Conservation (phyloP, 2,113 vertebrate species). For the Saguinus midas region DNA sequence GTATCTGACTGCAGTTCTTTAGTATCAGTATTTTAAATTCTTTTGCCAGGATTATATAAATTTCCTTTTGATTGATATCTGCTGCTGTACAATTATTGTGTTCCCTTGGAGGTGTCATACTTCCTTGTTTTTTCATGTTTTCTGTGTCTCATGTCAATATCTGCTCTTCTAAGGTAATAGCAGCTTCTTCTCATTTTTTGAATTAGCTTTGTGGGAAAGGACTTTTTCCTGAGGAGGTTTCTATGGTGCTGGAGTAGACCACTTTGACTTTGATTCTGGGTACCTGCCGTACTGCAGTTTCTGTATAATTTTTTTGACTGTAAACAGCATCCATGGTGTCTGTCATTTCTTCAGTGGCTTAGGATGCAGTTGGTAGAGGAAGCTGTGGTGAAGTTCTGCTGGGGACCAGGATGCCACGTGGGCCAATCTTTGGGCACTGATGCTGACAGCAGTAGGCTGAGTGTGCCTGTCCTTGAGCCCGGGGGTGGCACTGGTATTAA, state of each 20-base stretch:
- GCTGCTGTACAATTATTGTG: neutral
- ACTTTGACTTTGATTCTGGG: neutral
- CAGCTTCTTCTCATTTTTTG: neutral
- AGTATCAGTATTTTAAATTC: neutral
- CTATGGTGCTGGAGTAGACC: neutral
- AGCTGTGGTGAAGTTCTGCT: neutral
- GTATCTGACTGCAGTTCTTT: neutral
- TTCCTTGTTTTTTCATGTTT: neutral
- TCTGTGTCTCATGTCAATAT: neutral
- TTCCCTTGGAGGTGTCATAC: neutral
- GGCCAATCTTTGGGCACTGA: neutral
- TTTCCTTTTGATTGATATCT: neutral
- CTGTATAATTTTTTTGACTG: neutral
- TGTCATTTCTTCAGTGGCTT: neutral
- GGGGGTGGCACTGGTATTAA: neutral
- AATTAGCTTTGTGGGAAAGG: neutral
- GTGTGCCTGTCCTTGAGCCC: neutral
- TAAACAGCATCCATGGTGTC: neutral
- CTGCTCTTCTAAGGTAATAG: neutral
- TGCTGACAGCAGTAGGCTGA: neutral
- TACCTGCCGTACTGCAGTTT: neutral
- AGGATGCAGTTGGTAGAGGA: neutral
- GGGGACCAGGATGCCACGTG: neutral
- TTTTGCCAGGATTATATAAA: neutral
- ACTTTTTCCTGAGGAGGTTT: neutral